These are phyloP conservation scores for Drosophila pullipes DNA, from an alignment of 2,888 invertebrate genomes.

Conservation along the genomic window DNA sequence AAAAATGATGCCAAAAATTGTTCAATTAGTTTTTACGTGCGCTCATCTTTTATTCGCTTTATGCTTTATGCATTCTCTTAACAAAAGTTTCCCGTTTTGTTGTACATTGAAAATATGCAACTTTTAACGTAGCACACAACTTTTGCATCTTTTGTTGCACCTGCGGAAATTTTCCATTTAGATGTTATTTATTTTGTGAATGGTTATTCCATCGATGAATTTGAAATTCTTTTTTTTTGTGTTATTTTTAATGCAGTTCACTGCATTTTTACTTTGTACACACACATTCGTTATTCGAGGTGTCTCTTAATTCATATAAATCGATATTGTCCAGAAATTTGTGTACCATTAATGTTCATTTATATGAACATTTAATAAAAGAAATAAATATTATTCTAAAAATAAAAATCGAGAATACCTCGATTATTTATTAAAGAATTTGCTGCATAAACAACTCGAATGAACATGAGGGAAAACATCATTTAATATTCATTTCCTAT, in stretches of 20 bases:
- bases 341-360: neutral
- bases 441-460: neutral
- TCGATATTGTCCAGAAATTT: neutral
- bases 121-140: constrained; percentile 37
- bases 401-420: neutral
- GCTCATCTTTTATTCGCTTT: constrained; percentile 45
- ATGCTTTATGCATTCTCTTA: constrained; percentile 59
- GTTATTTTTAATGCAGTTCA: constrained; percentile 11
- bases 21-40: constrained; percentile 62
- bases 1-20: constrained; percentile 57
- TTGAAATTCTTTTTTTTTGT: constrained; percentile 8
- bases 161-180: constrained; percentile 36
- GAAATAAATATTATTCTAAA: neutral
- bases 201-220: constrained; percentile 22
- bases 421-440: neutral
- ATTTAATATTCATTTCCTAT: neutral
- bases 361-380: neutral
- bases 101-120: constrained; percentile 34
- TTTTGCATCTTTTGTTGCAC: constrained; percentile 55
- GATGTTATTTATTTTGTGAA: constrained; percentile 4
- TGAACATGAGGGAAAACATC: neutral
- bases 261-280: constrained; percentile 1
- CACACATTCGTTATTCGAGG: neutral
- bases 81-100: constrained; percentile 48
- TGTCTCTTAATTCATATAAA: neutral